phyloP scores from a whole-genome alignment of 92 coral and sea anemone species.

The Porites cylindrica region DNA sequence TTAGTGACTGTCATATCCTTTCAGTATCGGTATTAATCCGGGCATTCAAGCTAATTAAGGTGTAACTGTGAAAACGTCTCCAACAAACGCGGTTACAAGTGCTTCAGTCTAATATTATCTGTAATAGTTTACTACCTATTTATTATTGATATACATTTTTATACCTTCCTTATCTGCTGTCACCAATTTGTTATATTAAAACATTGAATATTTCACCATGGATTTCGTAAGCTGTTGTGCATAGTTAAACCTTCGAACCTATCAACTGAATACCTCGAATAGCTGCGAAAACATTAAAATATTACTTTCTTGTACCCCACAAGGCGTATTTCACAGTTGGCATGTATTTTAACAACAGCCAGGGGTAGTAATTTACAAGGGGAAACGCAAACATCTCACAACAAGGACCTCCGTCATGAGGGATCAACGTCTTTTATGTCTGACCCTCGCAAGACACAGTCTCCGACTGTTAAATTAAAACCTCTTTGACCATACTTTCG shows the following conservation, averaged over 20 bases:
- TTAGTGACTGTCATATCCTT: not conserved
- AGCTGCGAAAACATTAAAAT: not conserved
- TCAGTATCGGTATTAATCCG: too few relatives aligned
- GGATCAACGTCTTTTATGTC: too few relatives aligned
- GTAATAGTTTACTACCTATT: not conserved
- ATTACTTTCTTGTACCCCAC: constrained; percentile 1
- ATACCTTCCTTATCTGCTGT: not conserved
- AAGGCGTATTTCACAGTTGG: not conserved
- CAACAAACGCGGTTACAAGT: too few relatives aligned
- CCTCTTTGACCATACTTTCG: too few relatives aligned
- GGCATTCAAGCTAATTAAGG: too few relatives aligned
- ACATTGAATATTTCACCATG: not conserved
- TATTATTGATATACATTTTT: too few relatives aligned
- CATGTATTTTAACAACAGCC: not conserved
- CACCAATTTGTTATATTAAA: not conserved
- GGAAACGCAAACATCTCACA: not conserved
- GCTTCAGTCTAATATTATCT: too few relatives aligned
- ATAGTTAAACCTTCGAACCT: not conserved
- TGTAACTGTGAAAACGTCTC: too few relatives aligned
- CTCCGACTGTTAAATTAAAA: too few relatives aligned
- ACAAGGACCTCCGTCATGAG: not conserved
- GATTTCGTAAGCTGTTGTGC: not conserved
- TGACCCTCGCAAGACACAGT: too few relatives aligned
- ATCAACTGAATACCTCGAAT: not conserved
- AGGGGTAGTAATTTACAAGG: not conserved